Percentiles rank a stretch among this genome's conserved stretches.
These are phyloP conservation scores for Cephalophus harveyi DNA, from an alignment of 2,113 vertebrate species.

Conservation along the genomic window DNA sequence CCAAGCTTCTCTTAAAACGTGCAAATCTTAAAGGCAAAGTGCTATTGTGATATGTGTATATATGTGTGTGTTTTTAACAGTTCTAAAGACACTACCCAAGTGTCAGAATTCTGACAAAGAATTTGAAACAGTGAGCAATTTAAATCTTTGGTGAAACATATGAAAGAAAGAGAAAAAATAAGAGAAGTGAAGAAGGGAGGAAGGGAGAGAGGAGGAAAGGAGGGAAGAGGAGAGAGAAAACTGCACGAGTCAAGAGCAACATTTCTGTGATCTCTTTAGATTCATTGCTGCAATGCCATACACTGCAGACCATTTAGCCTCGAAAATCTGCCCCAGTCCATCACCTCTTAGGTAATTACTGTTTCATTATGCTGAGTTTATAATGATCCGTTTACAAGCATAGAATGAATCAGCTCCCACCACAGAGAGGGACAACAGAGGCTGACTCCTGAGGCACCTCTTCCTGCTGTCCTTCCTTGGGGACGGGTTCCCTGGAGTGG, in stretches of 20 bases:
- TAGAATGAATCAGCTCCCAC: conserved; percentile 47
- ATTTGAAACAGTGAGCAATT: background rate
- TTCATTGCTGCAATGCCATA: conserved; percentile 14
- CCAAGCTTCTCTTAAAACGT: background rate
- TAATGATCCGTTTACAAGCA: conserved; percentile 67
- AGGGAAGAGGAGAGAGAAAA: background rate
- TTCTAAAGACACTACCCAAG: background rate
- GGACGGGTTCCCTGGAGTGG: background rate
- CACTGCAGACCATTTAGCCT: conserved; percentile 45
- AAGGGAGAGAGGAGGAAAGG: accelerated
- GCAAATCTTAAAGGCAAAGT: background rate
- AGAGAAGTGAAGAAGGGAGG: background rate
- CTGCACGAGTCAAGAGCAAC: background rate
- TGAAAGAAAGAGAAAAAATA: background rate
- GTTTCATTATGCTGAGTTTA: conserved; percentile 73
- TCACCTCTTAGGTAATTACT: conserved; percentile 77
- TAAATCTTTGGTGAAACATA: background rate
- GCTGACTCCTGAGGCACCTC: background rate
- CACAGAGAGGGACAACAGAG: background rate
- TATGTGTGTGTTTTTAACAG: background rate
- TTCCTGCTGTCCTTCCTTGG: background rate
- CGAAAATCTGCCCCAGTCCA: conserved; percentile 62
- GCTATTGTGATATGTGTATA: background rate
- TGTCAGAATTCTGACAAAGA: background rate
- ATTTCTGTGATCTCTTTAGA: conserved; percentile 56